Base-by-base conservation (phyloP, 2,113 vertebrate species). In the Ascaphus truei region DNA sequence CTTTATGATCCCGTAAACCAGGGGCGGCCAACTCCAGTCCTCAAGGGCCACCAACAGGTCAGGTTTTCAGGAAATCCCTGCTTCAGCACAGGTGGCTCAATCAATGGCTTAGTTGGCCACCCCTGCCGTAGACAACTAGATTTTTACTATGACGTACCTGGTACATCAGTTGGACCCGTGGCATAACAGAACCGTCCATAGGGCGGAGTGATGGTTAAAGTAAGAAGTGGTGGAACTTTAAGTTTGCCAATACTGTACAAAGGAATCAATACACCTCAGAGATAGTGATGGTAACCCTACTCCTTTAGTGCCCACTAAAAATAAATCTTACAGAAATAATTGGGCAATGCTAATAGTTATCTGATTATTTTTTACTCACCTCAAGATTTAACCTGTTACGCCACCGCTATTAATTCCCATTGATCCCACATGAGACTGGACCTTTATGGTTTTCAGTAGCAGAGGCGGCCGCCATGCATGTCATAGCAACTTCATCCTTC, bases 401-500 rank as follows among this genome's bases (percentile, higher is more conserved):
- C n/a, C 26, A 53, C 26, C 30, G 25, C 51, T 29, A 29, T 53
- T 16, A n/a, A 53, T 29, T 30, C 26, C n/a, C n/a, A n/a, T 53
- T 15, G 18, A 23, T 34, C 53, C 31, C n/a, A 9, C n/a, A 9
- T 5, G 30, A 33, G 27, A 57, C 2, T 7, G 13, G 3, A 45
- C 41, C 41, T 45, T 45, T 45, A 45, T 39, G 51, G 61, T 78
- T 73, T 75, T 76, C 52, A 75, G 77, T 72, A 74, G 33, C 11
- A 68, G 25, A 41, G 80, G 81, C 78, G 76, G 37, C 76, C 64
- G 25, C 68, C 58, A 71, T 75, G 51, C 37, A 41, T 53, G 63
- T 39, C 71, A 77, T 72, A 79, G 60, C 30, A 79, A 83, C 73
- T n/a, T 36, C 57, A 77, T 82, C 57, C n/a, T 73, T 83, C 81